Percentiles rank a stretch among this genome's conserved stretches.
phyloP scores from a whole-genome alignment of 1,140 invertebrate genomes.

The Venturia canescens region DNA sequence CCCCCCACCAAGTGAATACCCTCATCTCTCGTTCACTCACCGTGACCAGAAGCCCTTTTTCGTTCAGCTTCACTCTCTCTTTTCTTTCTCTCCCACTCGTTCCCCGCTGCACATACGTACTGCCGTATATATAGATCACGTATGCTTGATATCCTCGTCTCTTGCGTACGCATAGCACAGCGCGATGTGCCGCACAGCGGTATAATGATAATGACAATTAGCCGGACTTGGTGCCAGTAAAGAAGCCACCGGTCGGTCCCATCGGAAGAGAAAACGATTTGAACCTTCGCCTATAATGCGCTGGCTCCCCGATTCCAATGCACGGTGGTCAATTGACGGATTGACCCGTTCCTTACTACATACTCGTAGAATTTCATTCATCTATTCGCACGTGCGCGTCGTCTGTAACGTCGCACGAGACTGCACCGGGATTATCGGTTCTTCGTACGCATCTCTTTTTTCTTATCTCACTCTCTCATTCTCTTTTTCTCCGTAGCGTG shows the following conservation, averaged over 20 bases:
- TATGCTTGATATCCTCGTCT: neutral
- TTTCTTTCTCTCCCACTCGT: slow-evolving; percentile 43
- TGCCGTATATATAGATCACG: neutral
- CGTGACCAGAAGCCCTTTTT: slow-evolving; percentile 50
- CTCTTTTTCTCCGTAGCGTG: no score
- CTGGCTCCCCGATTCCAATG: slow-evolving; percentile 55
- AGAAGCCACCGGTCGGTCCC: neutral
- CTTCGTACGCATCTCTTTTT: neutral
- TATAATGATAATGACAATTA: slow-evolving; percentile 16
- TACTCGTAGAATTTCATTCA: slow-evolving; percentile 73
- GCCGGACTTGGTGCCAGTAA: neutral
- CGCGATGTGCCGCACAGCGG: neutral
- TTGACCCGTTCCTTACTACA: slow-evolving; percentile 72
- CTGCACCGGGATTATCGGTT: neutral
- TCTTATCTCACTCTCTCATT: no score
- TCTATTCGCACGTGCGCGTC: slow-evolving; percentile 66
- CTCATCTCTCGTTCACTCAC: slow-evolving; percentile 71
- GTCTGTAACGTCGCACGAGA: slow-evolving; percentile 23
- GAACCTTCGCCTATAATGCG: slow-evolving; percentile 56
- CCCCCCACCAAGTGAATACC: slow-evolving; percentile 68
- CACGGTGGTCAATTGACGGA: slow-evolving; percentile 70
- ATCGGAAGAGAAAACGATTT: slow-evolving; percentile 55
- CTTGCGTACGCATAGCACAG: neutral
- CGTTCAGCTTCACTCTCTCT: slow-evolving; percentile 6
- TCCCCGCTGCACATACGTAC: neutral